A percentile compares a stretch with the other conserved stretches of the same genome.
These are phyloP conservation scores for Centropus unirufus DNA, from an alignment of 2,113 vertebrate genomes.

Conservation along the genomic window DNA sequence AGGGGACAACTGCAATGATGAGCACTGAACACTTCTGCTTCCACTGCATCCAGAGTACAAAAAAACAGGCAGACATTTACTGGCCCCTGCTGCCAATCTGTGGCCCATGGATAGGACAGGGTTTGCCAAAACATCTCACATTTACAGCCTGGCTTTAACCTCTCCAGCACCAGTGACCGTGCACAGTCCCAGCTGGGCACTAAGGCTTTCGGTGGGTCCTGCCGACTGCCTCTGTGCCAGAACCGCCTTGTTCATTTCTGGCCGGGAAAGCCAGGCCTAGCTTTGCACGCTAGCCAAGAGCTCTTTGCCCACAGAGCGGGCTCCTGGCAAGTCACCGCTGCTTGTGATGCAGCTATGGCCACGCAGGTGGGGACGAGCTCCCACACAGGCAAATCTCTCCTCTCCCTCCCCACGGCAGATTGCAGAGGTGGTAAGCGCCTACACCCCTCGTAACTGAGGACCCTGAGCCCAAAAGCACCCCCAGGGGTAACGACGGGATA, in stretches of 20 bases:
- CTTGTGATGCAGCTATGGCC: background rate
- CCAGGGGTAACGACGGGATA: background rate
- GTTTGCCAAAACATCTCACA: background rate
- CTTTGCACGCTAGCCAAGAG: background rate
- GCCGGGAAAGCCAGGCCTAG: background rate
- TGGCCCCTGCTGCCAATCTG: background rate
- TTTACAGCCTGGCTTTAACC: constrained; percentile 4
- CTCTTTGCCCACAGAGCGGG: background rate
- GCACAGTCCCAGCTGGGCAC: background rate
- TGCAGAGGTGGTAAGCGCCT: background rate
- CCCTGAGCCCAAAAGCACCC: background rate
- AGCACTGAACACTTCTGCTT: background rate
- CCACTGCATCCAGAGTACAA: background rate
- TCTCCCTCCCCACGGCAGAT: background rate
- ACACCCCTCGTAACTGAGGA: background rate
- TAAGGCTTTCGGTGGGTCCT: background rate
- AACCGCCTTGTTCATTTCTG: background rate
- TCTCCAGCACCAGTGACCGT: background rate
- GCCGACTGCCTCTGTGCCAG: background rate
- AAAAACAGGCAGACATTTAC: background rate
- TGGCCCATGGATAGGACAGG: background rate
- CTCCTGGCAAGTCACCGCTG: background rate
- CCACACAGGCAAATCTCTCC: background rate
- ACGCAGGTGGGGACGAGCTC: background rate
- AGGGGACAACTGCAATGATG: background rate